Evolutionary conservation across 1,140 invertebrate genomes (phyloP), one percentile per base, ranked within the genome.

Genomic region (Zaprionus vittiger): DNA sequence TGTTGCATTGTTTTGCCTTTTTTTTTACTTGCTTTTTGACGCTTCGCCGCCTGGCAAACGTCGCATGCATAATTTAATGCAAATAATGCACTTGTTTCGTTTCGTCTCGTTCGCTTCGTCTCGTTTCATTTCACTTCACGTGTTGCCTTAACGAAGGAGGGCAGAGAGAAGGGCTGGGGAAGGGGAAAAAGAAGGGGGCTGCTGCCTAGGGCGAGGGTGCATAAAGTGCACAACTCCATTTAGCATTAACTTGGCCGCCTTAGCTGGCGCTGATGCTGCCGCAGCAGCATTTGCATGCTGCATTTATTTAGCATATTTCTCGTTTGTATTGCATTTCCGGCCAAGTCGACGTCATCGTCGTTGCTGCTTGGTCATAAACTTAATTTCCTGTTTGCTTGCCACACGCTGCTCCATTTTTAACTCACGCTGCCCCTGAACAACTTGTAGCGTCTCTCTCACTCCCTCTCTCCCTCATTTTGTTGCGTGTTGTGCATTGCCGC

Each of bases 31-130:
- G 60, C 61, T 76, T 64, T 62, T 76, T 72, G 73, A 76, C 61
- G 68, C 68, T 76, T 76, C 73, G 68, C 68, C 68, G 73, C 68
- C 55, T 61, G 55, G 56, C 75, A 67, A 77, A 73, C 69, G 75
- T 68, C 81, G 79, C 73, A 85, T 90, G 85, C 85, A 90, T 90
- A 90, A 90, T 90, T 90, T 90, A 90, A 90, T 90, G 85, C 81
- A 90, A 90, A 90, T 90, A 90, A 90, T 90, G 85, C 85, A 90
- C 85, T 90, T 89, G 84, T 89, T 89, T 89, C 84, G 84, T 89
- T 80, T 87, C 84, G 63, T 71, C 15, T 85, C 82, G 81, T 44
- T 44, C 41, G 41, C 76, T 65, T 85, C 83, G 61, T 73, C 37
- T 87, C 84, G 71, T 87, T 87, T 87, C 80, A 83, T 90, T 89